Evolutionary conservation across 2,888 invertebrate genomes (phyloP).

Genomic region (Gasteruption jaculator): DNA sequence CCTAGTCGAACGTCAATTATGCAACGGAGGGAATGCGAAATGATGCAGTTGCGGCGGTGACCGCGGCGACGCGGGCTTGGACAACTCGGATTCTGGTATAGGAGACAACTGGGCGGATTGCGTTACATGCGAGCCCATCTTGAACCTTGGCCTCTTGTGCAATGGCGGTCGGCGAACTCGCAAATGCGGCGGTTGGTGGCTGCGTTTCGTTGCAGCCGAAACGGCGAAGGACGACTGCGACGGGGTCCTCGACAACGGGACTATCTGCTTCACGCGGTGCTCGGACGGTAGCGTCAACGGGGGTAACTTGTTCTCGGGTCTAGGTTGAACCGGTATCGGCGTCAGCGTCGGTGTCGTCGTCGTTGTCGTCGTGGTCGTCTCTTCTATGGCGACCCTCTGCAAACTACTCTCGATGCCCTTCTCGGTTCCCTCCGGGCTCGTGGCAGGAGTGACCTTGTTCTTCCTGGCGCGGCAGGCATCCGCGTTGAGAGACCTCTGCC

Average conservation of each 20-base stretch:
- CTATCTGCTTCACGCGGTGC: constrained; percentile 20
- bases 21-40: constrained; percentile 45
- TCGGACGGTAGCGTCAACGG: constrained; percentile 29
- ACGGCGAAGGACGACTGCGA: constrained; percentile 22
- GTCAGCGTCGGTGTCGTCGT: constrained; percentile 10
- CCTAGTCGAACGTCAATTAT: constrained; percentile 23
- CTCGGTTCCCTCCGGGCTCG: constrained; percentile 19
- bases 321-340: constrained; percentile 9
- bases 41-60: constrained; percentile 50
- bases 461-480: constrained; percentile 28
- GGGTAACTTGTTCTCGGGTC: constrained; percentile 32
- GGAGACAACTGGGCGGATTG: constrained; percentile 59
- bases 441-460: constrained; percentile 34
- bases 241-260: constrained; percentile 13
- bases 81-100: constrained; percentile 67
- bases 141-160: constrained; percentile 42
- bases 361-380: constrained; percentile 9
- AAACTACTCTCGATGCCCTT: too few relatives aligned
- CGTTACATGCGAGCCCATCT: constrained; percentile 41
- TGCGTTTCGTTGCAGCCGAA: constrained; percentile 33
- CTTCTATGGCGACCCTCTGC: not conserved
- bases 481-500: constrained; percentile 30
- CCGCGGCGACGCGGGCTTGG: constrained; percentile 65
- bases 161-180: constrained; percentile 38
- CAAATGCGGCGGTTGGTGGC: constrained; percentile 38